Conservation (phyloP, 2,888 invertebrate species). For the Rhynchonema sp. region DNA sequence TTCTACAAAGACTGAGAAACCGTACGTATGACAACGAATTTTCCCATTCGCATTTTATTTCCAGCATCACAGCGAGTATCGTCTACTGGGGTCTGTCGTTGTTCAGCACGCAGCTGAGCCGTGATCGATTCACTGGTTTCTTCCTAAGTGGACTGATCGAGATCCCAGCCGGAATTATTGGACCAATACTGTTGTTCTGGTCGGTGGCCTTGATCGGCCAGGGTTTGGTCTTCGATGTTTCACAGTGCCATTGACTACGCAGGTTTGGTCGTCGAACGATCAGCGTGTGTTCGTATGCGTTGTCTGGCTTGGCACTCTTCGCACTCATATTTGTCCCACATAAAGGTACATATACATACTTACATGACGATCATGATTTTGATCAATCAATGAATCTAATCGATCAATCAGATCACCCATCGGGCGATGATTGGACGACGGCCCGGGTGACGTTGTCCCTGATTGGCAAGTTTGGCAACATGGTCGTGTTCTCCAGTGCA, state of each 20-base stretch:
- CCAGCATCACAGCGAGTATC: neutral
- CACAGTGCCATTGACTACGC: too few species aligned
- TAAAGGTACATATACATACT: neutral
- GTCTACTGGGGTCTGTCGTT: conserved; percentile 2
- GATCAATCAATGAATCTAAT: neutral
- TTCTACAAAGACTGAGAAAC: too few species aligned
- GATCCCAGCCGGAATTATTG: neutral
- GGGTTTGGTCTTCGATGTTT: too few species aligned
- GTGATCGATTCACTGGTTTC: neutral
- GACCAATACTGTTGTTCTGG: neutral
- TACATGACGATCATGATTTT: too few species aligned
- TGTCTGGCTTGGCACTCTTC: neutral
- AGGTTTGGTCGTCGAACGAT: neutral
- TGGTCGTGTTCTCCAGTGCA: neutral
- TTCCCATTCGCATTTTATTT: neutral
- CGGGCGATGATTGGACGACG: neutral
- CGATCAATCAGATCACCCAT: neutral
- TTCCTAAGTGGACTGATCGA: neutral
- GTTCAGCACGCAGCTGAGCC: conserved; percentile 1
- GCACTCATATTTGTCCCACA: neutral
- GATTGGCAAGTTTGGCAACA: conserved; percentile 1
- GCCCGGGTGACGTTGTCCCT: neutral
- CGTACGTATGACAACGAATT: too few species aligned
- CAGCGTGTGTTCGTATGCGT: neutral
- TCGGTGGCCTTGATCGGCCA: too few species aligned